Evolutionary conservation across 1,140 invertebrate genomes (phyloP), one percentile per base, ranked within the genome.

Genomic region (Atta cephalotes): DNA sequence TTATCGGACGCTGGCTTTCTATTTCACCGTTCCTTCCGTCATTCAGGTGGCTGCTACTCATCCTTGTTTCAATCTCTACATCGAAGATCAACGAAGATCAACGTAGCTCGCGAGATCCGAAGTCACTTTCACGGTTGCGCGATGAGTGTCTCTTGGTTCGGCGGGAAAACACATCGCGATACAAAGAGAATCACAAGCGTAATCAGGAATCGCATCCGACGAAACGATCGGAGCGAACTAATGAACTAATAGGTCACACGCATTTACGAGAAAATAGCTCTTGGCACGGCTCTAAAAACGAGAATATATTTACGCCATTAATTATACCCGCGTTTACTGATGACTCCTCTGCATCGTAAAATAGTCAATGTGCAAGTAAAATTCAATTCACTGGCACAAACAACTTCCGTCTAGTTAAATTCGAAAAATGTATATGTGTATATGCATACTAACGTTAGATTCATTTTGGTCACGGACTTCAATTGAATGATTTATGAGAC

Each of bases 21-120:
- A 91, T 71, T 87, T 90, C 82, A 39, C 62, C 68, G 66, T 82
- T 87, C 28, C 88, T 90, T 90, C 89, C 89, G 89, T 81, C 25
- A 88, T 66, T 35, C 45, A 51, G 65, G 45, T 49, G 71, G 60
- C 86, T 88, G 56, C 39, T 76, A 70, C 31, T 66, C 76, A 66
- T 78, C 82, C 74, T 31, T 14, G 82, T 63, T 78, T 78, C 82
- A 60, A 85, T 68, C 82, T 79, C 49, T n/a, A 21, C 16, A n/a
- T n/a, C 71, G 31, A 21, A 21, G 82, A 85, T 53, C 72, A 51
- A 78, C 71, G 49, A 21, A 21, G 72, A 78, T 39, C 72, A 35
- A 65, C 71, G 18, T 74, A 35, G n/a, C 63, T 53, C n/a, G 60
- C 72, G 72, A 25, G 49, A 85, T 35, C 28, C 82, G 58, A 21